Evolutionary conservation across 2,797 vertebrate genomes (phyloP).

Genomic region (Lagorchestes hirsutus): DNA sequence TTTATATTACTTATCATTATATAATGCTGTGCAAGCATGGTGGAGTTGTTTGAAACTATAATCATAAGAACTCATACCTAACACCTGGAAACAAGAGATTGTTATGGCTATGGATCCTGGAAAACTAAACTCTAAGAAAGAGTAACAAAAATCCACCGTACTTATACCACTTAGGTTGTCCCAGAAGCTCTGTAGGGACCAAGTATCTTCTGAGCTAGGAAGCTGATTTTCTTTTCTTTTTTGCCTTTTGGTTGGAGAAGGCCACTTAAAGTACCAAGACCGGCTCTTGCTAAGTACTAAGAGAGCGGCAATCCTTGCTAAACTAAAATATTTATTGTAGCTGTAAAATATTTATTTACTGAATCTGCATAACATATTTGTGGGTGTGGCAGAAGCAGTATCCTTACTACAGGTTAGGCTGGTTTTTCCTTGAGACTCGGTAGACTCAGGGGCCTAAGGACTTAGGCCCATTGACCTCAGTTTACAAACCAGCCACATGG

Average conservation of each 20-base stretch:
- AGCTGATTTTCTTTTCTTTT: background rate
- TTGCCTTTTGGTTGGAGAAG: background rate
- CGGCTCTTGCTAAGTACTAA: background rate
- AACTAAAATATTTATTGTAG: background rate
- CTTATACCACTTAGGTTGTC: background rate
- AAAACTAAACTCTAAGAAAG: too few species aligned
- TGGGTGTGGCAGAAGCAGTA: background rate
- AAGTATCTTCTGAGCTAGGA: background rate
- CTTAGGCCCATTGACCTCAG: background rate
- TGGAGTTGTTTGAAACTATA: too few species aligned
- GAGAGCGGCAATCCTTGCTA: background rate
- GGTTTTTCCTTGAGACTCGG: background rate
- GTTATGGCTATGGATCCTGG: too few species aligned
- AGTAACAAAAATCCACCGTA: too few species aligned
- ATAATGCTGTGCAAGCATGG: too few species aligned
- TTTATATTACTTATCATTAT: too few species aligned
- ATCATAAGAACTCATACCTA: too few species aligned
- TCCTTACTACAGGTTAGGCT: background rate
- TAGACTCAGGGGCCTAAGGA: background rate
- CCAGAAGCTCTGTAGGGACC: background rate
- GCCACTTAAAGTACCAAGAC: background rate
- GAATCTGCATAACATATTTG: background rate
- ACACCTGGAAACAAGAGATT: too few species aligned
- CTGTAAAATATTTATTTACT: background rate
- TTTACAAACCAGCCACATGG: background rate